Evolutionary conservation across 2,888 invertebrate genomes (phyloP), one percentile per base, ranked within the genome.

Genomic region (Prosapia bicincta): DNA sequence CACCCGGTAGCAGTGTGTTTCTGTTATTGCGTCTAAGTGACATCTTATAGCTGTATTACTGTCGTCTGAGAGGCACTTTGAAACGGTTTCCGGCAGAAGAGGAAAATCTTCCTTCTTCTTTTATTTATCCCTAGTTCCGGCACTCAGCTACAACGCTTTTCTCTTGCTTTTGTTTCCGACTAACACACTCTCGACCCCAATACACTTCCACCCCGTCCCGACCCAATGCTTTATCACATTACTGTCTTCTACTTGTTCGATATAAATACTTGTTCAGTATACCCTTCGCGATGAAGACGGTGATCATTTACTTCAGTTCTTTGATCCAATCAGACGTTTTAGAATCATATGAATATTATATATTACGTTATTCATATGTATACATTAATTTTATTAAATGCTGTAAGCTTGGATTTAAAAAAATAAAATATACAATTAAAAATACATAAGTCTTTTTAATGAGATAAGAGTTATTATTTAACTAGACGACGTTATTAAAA

Each of bases 121-220:
- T 76, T 76, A 76, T 76, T 76, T 70, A 73, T 73, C 43, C 70
- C 43, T 69, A 71, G 38, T 76, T 76, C 76, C 76, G 76, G 76
- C 76, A 73, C 76, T 76, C 74, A 74, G 54, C 74, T n/a, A 10
- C 43, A 74, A 74, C 67, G 69, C 69, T 69, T 69, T 65, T 71
- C 75, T 43, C 75, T 71, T 54, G 26, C 71, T 67, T 67, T 66
- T 54, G 54, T 54, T 54, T 54, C 54, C 54, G 54, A 54, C 54
- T 54, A 54, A 54, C 20, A 54, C 54, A 54, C 54, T 54, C 54
- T 54, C 54, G 54, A 54, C 54, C 54, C 54, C 54, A 54, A 54
- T 54, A 20, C 54, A 6, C 38, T 15, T 20, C 20, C 54, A 20
- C 20, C 54, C 54, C n/a, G 6, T 20, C 3, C 54, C 20, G 1